Percentiles rank a stretch among this genome's conserved stretches.
Evolutionary conservation across 2,888 invertebrate genomes (phyloP).

Genomic region (Agrotis puta): DNA sequence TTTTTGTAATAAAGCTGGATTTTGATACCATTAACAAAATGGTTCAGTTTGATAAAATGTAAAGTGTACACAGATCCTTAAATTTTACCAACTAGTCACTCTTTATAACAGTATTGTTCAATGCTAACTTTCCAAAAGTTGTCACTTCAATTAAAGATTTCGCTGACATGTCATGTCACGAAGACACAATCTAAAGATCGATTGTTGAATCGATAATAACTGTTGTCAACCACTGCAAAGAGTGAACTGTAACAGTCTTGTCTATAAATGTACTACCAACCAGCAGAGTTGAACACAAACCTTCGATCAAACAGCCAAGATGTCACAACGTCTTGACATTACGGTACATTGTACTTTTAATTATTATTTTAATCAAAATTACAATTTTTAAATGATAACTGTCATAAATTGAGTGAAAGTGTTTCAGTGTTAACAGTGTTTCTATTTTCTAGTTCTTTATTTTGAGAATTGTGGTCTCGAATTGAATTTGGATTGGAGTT

Average conservation of each 20-base stretch:
- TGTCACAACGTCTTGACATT: constrained; percentile 82
- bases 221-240: constrained; percentile 74
- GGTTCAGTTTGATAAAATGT: no score
- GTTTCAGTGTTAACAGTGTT: constrained; percentile 54
- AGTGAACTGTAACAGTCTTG: constrained; percentile 74
- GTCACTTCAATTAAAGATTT: background rate
- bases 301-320: constrained; percentile 82
- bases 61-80: no score
- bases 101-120: background rate
- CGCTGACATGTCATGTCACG: constrained; percentile 5
- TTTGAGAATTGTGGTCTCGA: background rate
- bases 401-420: constrained; percentile 55
- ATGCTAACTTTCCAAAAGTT: background rate
- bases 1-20: no score
- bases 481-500: constrained; percentile 1
- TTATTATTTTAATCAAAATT: constrained; percentile 20
- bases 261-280: constrained; percentile 84
- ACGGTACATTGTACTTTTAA: constrained; percentile 75
- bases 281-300: constrained; percentile 72
- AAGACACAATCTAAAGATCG: constrained; percentile 15
- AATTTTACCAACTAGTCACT: no score
- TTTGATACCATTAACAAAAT: no score
- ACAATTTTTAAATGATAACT: background rate
- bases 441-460: constrained; percentile 5
- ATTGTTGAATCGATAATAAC: constrained; percentile 60